A percentile compares a stretch with the other conserved stretches of the same genome.
These are phyloP conservation scores for Myotis planiceps DNA, from an alignment of 2,797 vertebrate genomes.

Conservation along the genomic window DNA sequence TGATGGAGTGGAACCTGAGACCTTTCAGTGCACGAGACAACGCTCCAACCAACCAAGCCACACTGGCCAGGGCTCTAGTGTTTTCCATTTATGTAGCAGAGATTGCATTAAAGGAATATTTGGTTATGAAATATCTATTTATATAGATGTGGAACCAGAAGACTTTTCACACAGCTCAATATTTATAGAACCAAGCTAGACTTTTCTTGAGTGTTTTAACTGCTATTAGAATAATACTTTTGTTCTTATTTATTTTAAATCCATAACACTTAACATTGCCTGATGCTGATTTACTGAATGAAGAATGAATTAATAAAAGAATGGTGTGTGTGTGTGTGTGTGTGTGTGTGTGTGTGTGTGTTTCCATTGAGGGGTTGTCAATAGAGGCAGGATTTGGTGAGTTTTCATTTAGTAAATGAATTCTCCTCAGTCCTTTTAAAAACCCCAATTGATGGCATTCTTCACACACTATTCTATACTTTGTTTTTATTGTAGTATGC, in stretches of 20 bases:
- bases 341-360: not conserved
- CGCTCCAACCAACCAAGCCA: not conserved
- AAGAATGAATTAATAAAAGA: slow-evolving; percentile 4
- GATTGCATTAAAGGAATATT: not conserved
- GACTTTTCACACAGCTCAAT: not conserved
- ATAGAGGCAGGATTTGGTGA: not conserved
- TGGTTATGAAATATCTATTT: slow-evolving; percentile 16
- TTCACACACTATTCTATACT: not conserved
- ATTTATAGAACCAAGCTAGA: slow-evolving; percentile 1
- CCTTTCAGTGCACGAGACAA: not conserved
- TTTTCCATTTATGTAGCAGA: slow-evolving; percentile 15
- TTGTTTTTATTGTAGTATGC: not conserved
- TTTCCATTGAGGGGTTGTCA: not conserved
- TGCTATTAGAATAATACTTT: slow-evolving; percentile 8
- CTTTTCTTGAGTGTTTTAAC: not conserved
- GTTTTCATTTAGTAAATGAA: not conserved
- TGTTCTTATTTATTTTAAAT: not conserved
- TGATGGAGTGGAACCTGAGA: not conserved
- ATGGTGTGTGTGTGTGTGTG: too few species aligned
- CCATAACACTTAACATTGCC: not conserved
- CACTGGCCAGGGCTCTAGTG: not conserved
- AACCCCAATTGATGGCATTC: not conserved
- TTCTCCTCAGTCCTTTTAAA: not conserved
- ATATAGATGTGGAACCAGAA: not conserved
- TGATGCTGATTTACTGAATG: not conserved